phyloP scores from a whole-genome alignment of 2,113 vertebrate genomes.

The Athene noctua region DNA sequence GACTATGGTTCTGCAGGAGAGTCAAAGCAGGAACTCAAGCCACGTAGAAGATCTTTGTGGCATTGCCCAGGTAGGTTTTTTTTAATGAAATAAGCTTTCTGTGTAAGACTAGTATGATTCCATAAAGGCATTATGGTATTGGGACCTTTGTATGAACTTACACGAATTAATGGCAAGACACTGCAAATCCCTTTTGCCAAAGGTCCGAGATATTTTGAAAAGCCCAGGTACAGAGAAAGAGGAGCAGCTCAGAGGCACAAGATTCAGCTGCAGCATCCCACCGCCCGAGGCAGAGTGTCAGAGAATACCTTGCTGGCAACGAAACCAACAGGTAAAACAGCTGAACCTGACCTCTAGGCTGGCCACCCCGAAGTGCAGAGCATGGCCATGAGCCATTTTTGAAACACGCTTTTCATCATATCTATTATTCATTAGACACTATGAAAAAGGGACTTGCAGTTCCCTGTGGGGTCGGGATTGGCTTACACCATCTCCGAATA shows the following conservation, averaged over 20 bases:
- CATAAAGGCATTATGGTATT: not conserved
- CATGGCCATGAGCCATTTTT: not conserved
- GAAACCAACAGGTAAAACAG: not conserved
- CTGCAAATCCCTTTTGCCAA: not conserved
- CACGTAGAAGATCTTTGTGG: not conserved
- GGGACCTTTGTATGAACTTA: not conserved
- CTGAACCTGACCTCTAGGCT: not conserved
- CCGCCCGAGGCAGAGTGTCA: not conserved
- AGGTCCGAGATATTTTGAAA: not conserved
- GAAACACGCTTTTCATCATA: not conserved
- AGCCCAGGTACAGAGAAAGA: not conserved
- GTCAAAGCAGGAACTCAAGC: not conserved
- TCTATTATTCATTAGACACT: not conserved
- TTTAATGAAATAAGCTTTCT: not conserved
- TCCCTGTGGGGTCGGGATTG: accelerated
- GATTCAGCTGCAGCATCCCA: not conserved
- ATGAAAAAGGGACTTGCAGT: not conserved
- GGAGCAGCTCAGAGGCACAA: not conserved
- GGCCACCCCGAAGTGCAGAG: not conserved
- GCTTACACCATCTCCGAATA: accelerated
- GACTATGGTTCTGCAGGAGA: not conserved
- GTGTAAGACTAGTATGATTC: not conserved
- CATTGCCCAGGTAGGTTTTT: not conserved
- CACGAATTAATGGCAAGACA: not conserved
- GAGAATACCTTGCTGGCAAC: accelerated